Conservation (phyloP, 2,888 invertebrate genomes). For the Andrena marginata region DNA sequence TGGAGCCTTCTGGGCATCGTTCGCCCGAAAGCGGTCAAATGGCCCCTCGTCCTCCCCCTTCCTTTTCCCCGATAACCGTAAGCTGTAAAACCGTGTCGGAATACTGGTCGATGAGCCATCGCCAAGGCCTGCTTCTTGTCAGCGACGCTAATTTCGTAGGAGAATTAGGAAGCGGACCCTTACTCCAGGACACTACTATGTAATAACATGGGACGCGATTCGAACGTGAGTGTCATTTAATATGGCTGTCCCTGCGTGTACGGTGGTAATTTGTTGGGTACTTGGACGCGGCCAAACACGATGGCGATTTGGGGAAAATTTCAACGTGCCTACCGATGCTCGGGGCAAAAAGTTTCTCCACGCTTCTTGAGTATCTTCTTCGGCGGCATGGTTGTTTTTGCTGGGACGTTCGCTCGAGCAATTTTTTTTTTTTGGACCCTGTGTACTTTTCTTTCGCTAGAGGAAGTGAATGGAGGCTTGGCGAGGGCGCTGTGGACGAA, state of each 20-base stretch:
- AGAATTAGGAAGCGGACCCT: slow-evolving; percentile 44
- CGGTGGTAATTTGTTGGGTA: slow-evolving; percentile 35
- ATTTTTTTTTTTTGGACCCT: too few relatives aligned
- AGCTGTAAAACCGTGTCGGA: slow-evolving; percentile 69
- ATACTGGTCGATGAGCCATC: slow-evolving; percentile 40
- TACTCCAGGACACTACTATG: slow-evolving; percentile 12
- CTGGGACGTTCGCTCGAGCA: too few relatives aligned
- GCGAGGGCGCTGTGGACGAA: too few relatives aligned
- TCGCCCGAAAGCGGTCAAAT: slow-evolving; percentile 67
- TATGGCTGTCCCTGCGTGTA: slow-evolving; percentile 24
- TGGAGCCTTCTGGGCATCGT: slow-evolving; percentile 73
- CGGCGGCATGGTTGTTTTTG: too few relatives aligned
- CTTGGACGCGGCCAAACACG: slow-evolving; percentile 11
- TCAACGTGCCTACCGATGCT: background rate
- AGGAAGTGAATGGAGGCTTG: too few relatives aligned
- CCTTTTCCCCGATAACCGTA: slow-evolving; percentile 53
- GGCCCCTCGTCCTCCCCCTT: slow-evolving; percentile 51
- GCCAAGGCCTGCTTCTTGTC: slow-evolving; percentile 53
- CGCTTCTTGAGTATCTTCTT: too few relatives aligned
- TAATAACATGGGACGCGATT: slow-evolving; percentile 18
- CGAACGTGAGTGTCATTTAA: slow-evolving; percentile 7
- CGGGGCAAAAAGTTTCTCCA: background rate
- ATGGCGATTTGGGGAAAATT: slow-evolving; percentile 1
- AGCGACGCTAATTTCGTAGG: slow-evolving; percentile 51
- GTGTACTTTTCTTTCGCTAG: too few relatives aligned